These are phyloP conservation scores for Phytoseiulus persimilis DNA, from an alignment of 2,888 invertebrate species.

Conservation along the genomic window DNA sequence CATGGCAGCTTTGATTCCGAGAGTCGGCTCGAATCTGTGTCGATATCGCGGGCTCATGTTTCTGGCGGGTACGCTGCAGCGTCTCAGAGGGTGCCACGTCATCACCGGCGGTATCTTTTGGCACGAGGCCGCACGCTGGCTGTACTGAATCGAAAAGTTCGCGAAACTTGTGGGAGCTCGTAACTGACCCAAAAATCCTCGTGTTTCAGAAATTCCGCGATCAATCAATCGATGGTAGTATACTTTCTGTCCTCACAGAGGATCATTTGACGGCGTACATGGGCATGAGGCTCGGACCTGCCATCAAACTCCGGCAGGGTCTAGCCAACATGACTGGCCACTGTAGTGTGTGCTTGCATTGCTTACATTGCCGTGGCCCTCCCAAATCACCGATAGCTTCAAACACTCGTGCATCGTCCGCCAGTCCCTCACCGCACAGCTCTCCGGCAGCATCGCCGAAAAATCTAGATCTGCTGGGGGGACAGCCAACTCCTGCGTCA, in stretches of 20 bases:
- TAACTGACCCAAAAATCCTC: conserved; percentile 43
- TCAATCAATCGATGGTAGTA: conserved; percentile 78
- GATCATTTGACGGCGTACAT: conserved; percentile 78
- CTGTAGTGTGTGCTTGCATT: conserved; percentile 67
- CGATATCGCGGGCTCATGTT: no score
- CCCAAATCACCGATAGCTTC: neutral
- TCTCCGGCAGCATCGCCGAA: neutral
- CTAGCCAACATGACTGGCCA: conserved; percentile 66
- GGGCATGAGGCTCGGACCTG: conserved; percentile 84
- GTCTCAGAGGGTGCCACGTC: no score
- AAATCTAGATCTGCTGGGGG: neutral
- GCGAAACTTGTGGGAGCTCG: no score
- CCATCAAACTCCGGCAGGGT: conserved; percentile 71
- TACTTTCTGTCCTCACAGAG: conserved; percentile 75
- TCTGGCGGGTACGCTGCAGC: no score
- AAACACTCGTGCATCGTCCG: conserved; percentile 9
- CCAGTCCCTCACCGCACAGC: conserved; percentile 27
- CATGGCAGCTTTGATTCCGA: no score
- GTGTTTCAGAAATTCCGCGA: conserved; percentile 76
- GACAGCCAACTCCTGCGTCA: conserved; percentile 37
- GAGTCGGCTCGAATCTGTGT: no score
- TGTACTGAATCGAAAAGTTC: no score
- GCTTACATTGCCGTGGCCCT: conserved; percentile 59
- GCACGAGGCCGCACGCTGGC: no score
- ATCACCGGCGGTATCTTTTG: neutral